A percentile compares a stretch with the other conserved stretches of the same genome.
Evolutionary conservation across 2,797 vertebrate genomes (phyloP).

Genomic region (Momotus momota): DNA sequence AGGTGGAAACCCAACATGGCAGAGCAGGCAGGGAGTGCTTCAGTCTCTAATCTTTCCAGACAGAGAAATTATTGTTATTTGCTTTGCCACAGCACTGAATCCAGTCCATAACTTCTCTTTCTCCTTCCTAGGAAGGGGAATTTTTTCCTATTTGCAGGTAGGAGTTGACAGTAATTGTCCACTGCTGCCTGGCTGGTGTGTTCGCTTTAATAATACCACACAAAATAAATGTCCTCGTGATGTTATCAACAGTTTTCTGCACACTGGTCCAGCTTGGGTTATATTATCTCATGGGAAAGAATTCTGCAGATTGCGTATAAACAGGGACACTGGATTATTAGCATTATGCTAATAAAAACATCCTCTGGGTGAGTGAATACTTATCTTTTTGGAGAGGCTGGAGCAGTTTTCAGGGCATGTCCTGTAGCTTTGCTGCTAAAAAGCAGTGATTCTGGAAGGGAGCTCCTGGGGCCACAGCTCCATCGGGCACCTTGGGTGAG

Average conservation of each 20-base stretch:
- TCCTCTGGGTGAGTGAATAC: background rate
- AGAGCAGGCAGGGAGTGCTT: background rate
- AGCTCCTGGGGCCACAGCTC: accelerated
- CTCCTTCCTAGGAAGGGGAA: background rate
- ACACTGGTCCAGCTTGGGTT: accelerated
- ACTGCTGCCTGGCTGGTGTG: background rate
- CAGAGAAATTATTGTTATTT: background rate
- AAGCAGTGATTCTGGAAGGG: background rate
- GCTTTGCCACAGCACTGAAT: background rate
- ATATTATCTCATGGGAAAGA: background rate
- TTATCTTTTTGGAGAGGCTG: background rate
- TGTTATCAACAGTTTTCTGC: background rate
- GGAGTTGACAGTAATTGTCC: constrained; percentile 55
- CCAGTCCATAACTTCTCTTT: constrained; percentile 50
- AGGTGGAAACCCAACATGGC: background rate
- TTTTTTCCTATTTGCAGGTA: constrained; percentile 59
- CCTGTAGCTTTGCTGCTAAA: background rate
- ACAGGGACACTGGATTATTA: background rate
- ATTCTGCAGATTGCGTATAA: background rate
- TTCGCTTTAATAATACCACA: background rate
- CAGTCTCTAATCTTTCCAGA: background rate
- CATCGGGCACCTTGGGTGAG: accelerated
- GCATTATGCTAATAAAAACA: accelerated
- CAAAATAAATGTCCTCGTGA: background rate
- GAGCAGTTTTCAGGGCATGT: background rate